Conservation (phyloP, 2,888 invertebrate genomes). For the Epirrita christyi region DNA sequence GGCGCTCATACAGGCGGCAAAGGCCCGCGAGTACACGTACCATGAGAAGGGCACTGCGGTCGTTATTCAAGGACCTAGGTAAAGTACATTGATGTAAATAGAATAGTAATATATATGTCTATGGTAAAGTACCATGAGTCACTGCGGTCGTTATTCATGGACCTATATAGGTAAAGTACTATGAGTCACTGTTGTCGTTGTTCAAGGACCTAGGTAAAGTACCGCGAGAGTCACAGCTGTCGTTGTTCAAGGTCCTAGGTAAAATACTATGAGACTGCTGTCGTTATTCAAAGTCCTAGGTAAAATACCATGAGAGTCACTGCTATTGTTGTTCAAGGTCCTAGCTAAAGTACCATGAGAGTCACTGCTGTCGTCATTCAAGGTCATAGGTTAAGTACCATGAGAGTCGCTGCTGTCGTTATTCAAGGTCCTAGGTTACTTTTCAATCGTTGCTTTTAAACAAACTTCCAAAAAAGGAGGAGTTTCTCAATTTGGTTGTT, state of each 20-base stretch:
- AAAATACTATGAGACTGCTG: conserved; percentile 55
- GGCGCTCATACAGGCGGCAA: conserved; percentile 87
- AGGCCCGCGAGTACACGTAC: conserved; percentile 80
- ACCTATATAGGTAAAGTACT: conserved; percentile 44
- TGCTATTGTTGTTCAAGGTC: too few relatives aligned
- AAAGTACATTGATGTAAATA: not conserved
- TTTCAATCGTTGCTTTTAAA: too few relatives aligned
- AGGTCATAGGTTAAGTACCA: conserved; percentile 46
- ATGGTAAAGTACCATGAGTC: conserved; percentile 29
- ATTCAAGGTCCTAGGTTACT: conserved; percentile 30
- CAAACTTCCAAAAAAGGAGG: too few relatives aligned
- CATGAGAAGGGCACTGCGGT: conserved; percentile 75
- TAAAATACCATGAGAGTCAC: conserved; percentile 33
- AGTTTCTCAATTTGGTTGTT: too few relatives aligned
- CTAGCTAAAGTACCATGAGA: conserved; percentile 32
- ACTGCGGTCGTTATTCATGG: too few relatives aligned
- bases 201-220: conserved; percentile 26
- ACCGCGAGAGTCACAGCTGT: too few relatives aligned
- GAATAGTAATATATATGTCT: too few relatives aligned
- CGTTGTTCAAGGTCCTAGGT: too few relatives aligned
- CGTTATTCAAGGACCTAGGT: conserved; percentile 78
- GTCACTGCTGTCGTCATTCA: too few relatives aligned
- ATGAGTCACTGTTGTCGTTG: conserved; percentile 19
- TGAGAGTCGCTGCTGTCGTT: not conserved
- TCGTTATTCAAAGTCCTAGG: conserved; percentile 79